Conservation (phyloP, 2,888 invertebrate species). For the Volucella bombylans region DNA sequence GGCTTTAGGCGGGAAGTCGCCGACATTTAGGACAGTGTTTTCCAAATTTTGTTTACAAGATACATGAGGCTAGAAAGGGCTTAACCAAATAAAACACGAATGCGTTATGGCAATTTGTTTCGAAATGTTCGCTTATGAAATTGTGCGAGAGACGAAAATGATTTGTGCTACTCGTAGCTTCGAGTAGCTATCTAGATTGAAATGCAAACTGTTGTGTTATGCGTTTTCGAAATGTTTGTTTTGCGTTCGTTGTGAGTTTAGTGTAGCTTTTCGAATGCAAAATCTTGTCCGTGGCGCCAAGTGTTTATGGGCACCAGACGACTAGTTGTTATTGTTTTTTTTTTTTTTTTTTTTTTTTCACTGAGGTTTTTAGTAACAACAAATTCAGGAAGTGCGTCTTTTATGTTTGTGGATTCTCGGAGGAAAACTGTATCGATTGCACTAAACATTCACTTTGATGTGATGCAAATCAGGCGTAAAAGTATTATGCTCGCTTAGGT, state of each 20-base stretch:
- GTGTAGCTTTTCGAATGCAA: slow-evolving; percentile 8
- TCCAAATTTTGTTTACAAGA: slow-evolving; percentile 9
- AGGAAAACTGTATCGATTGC: too few species aligned
- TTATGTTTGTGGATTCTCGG: too few species aligned
- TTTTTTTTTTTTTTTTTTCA: too few species aligned
- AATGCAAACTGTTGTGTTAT: slow-evolving; percentile 22
- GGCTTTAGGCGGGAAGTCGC: too few species aligned
- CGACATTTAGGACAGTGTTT: too few species aligned
- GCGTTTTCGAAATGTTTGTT: not conserved
- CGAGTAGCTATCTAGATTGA: slow-evolving; percentile 30
- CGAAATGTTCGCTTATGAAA: slow-evolving; percentile 51
- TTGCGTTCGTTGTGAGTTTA: not conserved
- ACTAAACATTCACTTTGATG: too few species aligned
- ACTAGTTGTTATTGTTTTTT: not conserved
- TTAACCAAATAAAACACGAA: slow-evolving; percentile 38
- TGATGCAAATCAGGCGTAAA: too few species aligned
- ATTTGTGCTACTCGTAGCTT: slow-evolving; percentile 36
- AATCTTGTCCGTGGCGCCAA: slow-evolving; percentile 19
- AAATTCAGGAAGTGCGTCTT: too few species aligned
- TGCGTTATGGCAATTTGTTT: slow-evolving; percentile 58
- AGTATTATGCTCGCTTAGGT: too few species aligned
- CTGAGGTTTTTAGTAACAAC: too few species aligned
- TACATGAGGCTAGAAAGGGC: not conserved
- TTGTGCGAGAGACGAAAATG: slow-evolving; percentile 39
- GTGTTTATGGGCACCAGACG: not conserved